Conservation (phyloP, 2,113 vertebrate genomes). For the Neogale vison region DNA sequence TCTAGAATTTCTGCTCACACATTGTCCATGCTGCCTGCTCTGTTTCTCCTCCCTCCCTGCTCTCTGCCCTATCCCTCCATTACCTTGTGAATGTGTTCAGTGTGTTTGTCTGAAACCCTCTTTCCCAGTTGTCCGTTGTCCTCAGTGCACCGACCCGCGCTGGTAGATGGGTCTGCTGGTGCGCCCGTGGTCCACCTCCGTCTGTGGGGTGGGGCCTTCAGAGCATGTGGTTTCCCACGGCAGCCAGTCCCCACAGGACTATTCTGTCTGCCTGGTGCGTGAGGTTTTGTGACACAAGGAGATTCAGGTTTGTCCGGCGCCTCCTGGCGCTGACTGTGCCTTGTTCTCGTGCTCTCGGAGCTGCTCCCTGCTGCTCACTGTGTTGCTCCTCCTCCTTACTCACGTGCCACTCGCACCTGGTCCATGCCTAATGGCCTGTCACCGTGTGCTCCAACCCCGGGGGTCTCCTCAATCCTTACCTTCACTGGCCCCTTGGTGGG, state of each 20-base stretch:
- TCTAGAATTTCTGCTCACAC: background rate
- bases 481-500: background rate
- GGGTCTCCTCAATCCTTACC: background rate
- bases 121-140: accelerated
- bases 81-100: background rate
- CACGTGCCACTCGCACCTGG: background rate
- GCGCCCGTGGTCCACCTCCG: background rate
- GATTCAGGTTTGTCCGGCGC: too few relatives aligned
- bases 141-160: too few relatives aligned
- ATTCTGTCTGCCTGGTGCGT: background rate
- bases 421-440: background rate
- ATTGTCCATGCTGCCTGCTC: background rate
- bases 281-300: background rate
- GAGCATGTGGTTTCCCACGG: background rate
- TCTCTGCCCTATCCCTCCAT: background rate
- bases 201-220: background rate
- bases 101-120: background rate
- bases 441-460: background rate
- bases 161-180: background rate
- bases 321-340: too few relatives aligned
- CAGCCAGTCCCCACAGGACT: background rate
- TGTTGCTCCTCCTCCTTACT: background rate
- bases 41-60: background rate
- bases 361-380: background rate
- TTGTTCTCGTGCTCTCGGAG: accelerated